Percentiles rank a stretch among this genome's conserved stretches.
Conservation (phyloP, 2,113 vertebrate genomes). For the Oreamnos americanus region DNA sequence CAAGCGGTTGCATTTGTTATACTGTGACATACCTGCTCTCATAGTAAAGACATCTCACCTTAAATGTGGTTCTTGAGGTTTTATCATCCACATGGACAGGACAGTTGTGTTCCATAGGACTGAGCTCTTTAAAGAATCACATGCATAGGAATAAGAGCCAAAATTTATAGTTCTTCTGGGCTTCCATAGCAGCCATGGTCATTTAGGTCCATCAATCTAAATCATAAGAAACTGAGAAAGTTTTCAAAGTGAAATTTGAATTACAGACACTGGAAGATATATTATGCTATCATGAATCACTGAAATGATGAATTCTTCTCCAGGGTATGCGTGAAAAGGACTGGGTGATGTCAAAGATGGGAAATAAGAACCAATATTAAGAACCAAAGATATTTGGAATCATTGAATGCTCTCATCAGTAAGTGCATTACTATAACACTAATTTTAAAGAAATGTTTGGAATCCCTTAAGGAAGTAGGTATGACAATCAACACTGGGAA, state of each 20-base stretch:
- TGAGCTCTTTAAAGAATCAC: neutral
- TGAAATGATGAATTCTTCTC: neutral
- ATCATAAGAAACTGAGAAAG: neutral
- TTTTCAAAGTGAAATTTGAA: slow-evolving; percentile 15
- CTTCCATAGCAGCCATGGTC: neutral
- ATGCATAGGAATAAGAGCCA: neutral
- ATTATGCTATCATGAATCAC: neutral
- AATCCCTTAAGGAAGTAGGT: neutral
- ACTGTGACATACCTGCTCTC: neutral
- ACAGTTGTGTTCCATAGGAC: neutral
- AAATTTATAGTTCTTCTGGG: neutral
- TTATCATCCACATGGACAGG: neutral
- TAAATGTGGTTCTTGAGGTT: neutral
- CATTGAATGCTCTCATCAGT: neutral
- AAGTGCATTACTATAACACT: neutral
- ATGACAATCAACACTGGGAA: neutral
- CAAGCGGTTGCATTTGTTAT: neutral
- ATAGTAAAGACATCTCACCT: neutral
- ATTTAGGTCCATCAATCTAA: neutral
- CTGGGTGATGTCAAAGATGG: neutral
- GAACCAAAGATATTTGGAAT: neutral
- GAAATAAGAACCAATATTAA: neutral
- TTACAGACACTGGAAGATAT: neutral
- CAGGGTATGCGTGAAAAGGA: neutral
- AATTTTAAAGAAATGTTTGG: neutral